Evolutionary conservation across 1,140 invertebrate genomes (phyloP).

Genomic region (Ctenoplectra terminalis): DNA sequence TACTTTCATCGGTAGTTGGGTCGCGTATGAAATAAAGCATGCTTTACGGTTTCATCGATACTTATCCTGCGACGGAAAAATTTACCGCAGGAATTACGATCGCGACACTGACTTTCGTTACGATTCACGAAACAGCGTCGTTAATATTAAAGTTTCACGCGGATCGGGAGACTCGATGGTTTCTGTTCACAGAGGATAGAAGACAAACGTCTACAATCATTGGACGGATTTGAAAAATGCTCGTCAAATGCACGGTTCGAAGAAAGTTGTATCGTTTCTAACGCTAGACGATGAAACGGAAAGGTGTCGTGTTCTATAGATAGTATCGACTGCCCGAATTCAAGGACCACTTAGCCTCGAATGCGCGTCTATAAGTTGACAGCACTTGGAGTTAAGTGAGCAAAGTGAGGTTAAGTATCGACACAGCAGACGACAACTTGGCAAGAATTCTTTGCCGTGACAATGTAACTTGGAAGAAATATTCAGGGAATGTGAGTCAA

Average conservation of each 20-base stretch:
- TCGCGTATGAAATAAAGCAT: not conserved
- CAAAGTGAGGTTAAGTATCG: constrained; percentile 67
- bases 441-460: constrained; percentile 9
- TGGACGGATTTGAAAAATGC: not conserved
- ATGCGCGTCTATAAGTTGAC: constrained; percentile 41
- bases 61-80: not conserved
- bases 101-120: constrained; percentile 22
- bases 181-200: not conserved
- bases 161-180: too few species aligned
- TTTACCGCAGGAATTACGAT: not conserved
- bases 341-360: constrained; percentile 8
- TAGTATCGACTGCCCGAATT: constrained; percentile 32
- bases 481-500: not conserved
- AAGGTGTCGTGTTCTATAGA: not conserved
- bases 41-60: not conserved
- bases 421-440: constrained; percentile 37
- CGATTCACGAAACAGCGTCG: not conserved
- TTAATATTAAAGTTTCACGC: constrained; percentile 1
- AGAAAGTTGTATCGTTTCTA: not conserved
- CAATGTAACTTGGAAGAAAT: not conserved
- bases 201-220: not conserved
- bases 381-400: constrained; percentile 20
- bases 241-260: not conserved
- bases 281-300: not conserved
- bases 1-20: too few species aligned